Evolutionary conservation across 2,888 invertebrate genomes (phyloP).

Genomic region (Chirona hameri): DNA sequence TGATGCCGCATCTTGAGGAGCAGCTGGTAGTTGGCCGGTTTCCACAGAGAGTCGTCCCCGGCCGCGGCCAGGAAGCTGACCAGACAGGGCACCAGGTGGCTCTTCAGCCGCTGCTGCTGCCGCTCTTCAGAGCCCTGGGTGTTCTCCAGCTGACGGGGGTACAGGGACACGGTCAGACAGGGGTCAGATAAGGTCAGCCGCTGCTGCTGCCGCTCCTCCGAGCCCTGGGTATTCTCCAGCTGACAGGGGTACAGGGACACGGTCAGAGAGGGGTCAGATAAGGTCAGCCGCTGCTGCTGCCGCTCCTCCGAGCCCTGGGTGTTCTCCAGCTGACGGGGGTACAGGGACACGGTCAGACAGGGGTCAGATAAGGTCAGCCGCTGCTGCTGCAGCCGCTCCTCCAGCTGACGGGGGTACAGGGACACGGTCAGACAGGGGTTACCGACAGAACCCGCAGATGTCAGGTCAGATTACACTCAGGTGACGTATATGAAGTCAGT

Average conservation of each 20-base stretch:
- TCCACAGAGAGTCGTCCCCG: constrained; percentile 83
- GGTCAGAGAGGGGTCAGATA: neutral
- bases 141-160: constrained; percentile 59
- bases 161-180: neutral
- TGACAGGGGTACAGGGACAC: constrained; percentile 36
- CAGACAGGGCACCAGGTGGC: constrained; percentile 70
- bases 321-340: constrained; percentile 59
- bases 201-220: constrained; percentile 57
- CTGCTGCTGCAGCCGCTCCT: constrained; percentile 58
- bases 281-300: constrained; percentile 57
- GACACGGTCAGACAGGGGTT: neutral
- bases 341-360: neutral
- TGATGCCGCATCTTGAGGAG: constrained; percentile 78
- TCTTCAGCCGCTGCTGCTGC: constrained; percentile 58
- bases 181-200: too few relatives aligned
- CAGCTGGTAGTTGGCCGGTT: constrained; percentile 83
- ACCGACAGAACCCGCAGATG: too few relatives aligned
- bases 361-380: constrained; percentile 49
- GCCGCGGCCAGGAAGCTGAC: constrained; percentile 76
- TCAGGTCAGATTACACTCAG: too few relatives aligned
- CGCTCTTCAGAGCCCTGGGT: constrained; percentile 59
- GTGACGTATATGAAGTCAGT: too few relatives aligned
- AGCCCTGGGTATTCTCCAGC: constrained; percentile 69
- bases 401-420: constrained; percentile 52
- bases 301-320: constrained; percentile 59